Evolutionary conservation across 2,888 invertebrate species (phyloP).

Genomic region (Pegoplata infirma): DNA sequence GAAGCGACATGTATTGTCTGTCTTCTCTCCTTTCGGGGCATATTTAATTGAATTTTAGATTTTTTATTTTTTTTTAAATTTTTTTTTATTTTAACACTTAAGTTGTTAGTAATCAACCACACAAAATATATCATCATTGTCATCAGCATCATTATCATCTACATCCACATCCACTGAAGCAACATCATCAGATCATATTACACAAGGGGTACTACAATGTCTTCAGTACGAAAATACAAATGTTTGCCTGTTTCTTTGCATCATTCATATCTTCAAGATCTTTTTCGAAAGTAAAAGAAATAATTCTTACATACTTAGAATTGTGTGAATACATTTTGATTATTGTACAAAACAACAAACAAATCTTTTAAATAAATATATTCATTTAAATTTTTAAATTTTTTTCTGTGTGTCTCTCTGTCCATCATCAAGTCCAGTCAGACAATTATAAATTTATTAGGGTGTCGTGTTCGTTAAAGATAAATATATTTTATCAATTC

Average conservation of each 20-base stretch:
- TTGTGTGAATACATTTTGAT: background rate
- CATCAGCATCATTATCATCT: slow-evolving; percentile 8
- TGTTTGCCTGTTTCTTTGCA: background rate
- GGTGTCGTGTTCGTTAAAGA: no score
- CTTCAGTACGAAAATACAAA: background rate
- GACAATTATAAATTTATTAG: no score
- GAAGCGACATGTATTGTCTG: background rate
- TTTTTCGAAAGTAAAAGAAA: background rate
- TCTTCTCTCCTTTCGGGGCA: background rate
- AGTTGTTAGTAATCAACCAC: slow-evolving; percentile 1
- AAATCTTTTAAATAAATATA: background rate
- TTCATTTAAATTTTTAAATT: no score
- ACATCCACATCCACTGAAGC: background rate
- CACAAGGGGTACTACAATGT: background rate
- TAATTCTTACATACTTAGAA: background rate
- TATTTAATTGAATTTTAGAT: slow-evolving; percentile 9
- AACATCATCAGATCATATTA: background rate
- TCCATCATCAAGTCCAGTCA: no score
- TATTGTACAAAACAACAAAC: background rate
- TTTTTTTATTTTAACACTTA: slow-evolving; percentile 39
- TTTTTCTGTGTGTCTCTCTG: no score
- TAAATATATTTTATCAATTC: no score
- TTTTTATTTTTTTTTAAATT: background rate
- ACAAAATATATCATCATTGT: slow-evolving; percentile 22
- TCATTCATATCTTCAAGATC: background rate